Percentiles rank a stretch among this genome's conserved stretches.
These are phyloP conservation scores for Coremacera marginata DNA, from an alignment of 2,888 invertebrate genomes.

Conservation along the genomic window DNA sequence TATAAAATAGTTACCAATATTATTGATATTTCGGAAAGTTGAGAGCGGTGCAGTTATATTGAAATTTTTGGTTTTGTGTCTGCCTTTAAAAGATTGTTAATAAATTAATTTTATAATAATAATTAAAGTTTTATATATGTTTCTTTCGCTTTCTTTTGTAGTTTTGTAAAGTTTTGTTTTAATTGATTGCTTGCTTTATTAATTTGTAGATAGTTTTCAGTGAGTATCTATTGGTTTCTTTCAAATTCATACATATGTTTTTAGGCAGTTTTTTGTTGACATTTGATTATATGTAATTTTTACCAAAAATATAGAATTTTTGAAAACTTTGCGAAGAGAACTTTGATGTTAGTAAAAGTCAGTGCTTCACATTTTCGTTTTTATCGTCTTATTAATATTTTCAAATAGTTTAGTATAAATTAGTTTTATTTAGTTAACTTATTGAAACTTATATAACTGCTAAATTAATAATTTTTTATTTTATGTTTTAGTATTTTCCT, in stretches of 20 bases:
- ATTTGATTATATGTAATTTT: too few relatives aligned
- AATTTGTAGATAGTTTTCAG: background rate
- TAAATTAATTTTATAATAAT: background rate
- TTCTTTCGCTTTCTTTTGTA: background rate
- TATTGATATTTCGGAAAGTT: too few relatives aligned
- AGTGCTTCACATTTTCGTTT: too few relatives aligned
- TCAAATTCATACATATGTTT: too few relatives aligned
- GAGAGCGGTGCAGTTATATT: slow-evolving; percentile 1
- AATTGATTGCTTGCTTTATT: background rate
- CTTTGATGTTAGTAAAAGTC: too few relatives aligned
- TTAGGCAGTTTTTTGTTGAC: too few relatives aligned
- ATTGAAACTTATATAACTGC: background rate
- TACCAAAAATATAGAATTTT: too few relatives aligned
- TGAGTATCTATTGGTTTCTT: too few relatives aligned
- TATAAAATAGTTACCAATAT: background rate
- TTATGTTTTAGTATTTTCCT: background rate
- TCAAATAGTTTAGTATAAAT: background rate
- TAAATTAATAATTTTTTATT: background rate
- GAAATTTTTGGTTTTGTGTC: background rate
- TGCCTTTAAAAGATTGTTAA: background rate
- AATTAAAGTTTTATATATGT: background rate
- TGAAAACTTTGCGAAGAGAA: too few relatives aligned
- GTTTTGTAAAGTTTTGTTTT: background rate
- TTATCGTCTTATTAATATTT: background rate
- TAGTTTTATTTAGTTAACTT: background rate